These are phyloP conservation scores for Dioctria linearis DNA, from an alignment of 2,888 invertebrate genomes.

Conservation along the genomic window DNA sequence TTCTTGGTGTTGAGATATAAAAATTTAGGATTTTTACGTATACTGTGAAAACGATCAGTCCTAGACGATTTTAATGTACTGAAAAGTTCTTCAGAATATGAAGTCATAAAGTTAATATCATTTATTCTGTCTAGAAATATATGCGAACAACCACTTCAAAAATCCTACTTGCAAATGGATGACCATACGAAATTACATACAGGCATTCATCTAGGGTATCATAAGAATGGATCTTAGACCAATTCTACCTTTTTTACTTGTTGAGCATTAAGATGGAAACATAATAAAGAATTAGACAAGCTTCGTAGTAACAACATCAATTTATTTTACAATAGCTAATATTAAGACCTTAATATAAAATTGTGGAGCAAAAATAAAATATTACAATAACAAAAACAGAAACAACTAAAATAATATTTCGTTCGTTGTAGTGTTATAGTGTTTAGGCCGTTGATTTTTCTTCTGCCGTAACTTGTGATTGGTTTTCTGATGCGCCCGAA, in stretches of 20 bases:
- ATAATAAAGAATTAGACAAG: background rate
- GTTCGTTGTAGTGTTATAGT: background rate
- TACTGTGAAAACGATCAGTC: background rate
- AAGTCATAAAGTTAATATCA: too few relatives aligned
- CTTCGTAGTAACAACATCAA: conserved; percentile 6
- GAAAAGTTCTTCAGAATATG: too few relatives aligned
- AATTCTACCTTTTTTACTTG: too few relatives aligned
- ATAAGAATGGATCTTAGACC: too few relatives aligned
- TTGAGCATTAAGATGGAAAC: background rate
- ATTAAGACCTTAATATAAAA: conserved; percentile 30
- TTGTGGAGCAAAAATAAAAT: background rate
- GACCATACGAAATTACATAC: too few relatives aligned
- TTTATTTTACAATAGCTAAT: background rate
- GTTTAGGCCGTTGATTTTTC: conserved; percentile 30
- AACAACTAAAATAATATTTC: background rate
- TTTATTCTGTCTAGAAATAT: too few relatives aligned
- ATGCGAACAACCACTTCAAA: background rate
- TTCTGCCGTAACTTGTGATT: conserved; percentile 64
- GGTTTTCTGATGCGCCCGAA: conserved; percentile 63
- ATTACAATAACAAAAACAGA: conserved; percentile 3
- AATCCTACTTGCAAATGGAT: background rate
- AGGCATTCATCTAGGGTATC: too few relatives aligned
- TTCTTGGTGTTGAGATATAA: background rate
- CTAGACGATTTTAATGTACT: too few relatives aligned
- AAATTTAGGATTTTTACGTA: background rate